A percentile compares a stretch with the other conserved stretches of the same genome.
These are phyloP conservation scores for Eulimnadia texana DNA, from an alignment of 1,140 invertebrate genomes.

Conservation along the genomic window DNA sequence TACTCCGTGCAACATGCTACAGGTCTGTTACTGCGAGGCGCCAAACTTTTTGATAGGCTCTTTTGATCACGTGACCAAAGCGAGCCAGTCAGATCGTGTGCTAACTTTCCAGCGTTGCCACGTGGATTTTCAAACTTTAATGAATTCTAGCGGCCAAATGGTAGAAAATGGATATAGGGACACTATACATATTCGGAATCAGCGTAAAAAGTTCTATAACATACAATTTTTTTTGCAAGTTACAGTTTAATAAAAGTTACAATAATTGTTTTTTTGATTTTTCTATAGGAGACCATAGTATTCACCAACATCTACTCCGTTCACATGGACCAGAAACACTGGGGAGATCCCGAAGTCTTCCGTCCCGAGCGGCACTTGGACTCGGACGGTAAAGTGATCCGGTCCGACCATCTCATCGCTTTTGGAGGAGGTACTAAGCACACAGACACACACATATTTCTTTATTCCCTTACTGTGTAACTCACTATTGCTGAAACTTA, in stretches of 20 bases:
- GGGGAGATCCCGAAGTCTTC: conserved; percentile 49
- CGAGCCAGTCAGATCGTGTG: too few relatives aligned
- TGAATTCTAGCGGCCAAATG: neutral
- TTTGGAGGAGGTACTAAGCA: conserved; percentile 48
- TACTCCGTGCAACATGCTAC: too few relatives aligned
- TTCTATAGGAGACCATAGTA: conserved; percentile 37
- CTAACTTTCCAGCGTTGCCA: too few relatives aligned
- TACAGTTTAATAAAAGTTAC: neutral
- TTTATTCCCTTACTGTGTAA: neutral
- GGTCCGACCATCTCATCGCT: conserved; percentile 39
- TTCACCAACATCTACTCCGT: conserved; percentile 47
- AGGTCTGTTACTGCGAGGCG: too few relatives aligned
- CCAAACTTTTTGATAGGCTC: too few relatives aligned
- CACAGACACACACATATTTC: neutral
- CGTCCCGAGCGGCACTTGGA: conserved; percentile 52
- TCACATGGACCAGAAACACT: conserved; percentile 43
- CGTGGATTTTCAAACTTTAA: neutral
- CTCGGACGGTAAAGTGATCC: conserved; percentile 35
- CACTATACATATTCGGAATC: too few relatives aligned
- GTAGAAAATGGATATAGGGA: too few relatives aligned
- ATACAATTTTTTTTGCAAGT: conserved; percentile 9
- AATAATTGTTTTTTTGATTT: neutral
- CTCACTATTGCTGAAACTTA: conserved; percentile 24
- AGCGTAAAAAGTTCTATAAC: too few relatives aligned
- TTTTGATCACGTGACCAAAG: too few relatives aligned